Base-by-base conservation (phyloP, 2,888 invertebrate genomes). In the Rotaria socialis region DNA sequence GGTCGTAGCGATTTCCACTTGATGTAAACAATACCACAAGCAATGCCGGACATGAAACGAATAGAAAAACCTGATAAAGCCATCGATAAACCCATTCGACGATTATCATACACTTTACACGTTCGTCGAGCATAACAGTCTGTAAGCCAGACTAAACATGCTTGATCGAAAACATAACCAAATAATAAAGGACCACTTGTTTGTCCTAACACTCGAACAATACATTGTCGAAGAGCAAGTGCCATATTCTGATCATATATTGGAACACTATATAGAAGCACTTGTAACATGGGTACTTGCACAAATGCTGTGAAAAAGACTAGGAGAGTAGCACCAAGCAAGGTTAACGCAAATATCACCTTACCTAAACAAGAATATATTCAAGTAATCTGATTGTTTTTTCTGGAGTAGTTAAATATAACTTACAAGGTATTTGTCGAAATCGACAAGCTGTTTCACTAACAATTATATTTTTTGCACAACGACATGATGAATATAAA, bases 61-160 rank as follows among this genome's bases (percentile, higher is more conserved):
- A 47, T n/a, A 24, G n/a, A 80, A 80, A 80, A 80, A 47, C 80
- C 80, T 5, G 80, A 47, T 47, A 80, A 47, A 19, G 80, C 80
- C 47, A 80, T 80, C 11, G 80, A 80, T 47, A 80, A 24, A n/a
- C 80, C 47, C 80, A 80, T 80, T 47, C 47, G 47, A 47, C 47
- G 80, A 80, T 80, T 80, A n/a, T 80, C 11, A 47, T 80, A 80
- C 11, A 80, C 80, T 80, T 47, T 80, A 80, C 80, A 80, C n/a
- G 47, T 47, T 80, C 80, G 80, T 80, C 80, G 43, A 19, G 22
- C 16, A 80, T 80, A 47, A 80, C 80, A 80, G 19, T 80, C 80
- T 8, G 24, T 47, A 14, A 47, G 47, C 80, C 80, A 80, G 2
- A 80, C 43, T 47, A 80, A 80, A 80, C 80, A 80, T 5, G 80